A percentile compares a stretch with the other conserved stretches of the same genome.
Conservation (phyloP, 2,797 vertebrate species). For the Tragopan temminckii region DNA sequence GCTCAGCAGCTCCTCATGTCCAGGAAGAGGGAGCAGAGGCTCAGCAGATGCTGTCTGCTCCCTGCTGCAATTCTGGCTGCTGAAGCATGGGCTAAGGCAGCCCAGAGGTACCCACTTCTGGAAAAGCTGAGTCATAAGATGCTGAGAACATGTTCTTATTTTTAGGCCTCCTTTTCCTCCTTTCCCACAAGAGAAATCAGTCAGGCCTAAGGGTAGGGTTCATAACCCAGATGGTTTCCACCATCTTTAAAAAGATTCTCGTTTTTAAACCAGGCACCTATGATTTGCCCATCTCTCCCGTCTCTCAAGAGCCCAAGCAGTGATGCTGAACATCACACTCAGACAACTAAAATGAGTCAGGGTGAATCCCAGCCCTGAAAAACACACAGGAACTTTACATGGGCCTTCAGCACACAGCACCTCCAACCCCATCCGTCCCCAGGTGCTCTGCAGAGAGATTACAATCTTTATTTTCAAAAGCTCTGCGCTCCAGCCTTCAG, state of each 20-base stretch:
- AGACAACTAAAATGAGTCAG: not conserved
- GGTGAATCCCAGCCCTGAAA: not conserved
- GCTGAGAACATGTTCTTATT: not conserved
- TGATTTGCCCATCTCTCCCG: not conserved
- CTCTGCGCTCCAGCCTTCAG: not conserved
- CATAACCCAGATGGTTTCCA: not conserved
- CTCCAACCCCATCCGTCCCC: not conserved
- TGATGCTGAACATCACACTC: not conserved
- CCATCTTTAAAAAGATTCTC: not conserved
- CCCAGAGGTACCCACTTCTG: not conserved
- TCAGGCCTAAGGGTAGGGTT: not conserved
- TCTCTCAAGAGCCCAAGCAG: not conserved
- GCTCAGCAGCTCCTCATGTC: rapidly evolving
- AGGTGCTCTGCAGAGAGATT: not conserved
- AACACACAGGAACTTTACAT: not conserved
- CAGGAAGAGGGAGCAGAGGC: rapidly evolving
- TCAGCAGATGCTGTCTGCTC: not conserved
- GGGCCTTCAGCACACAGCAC: not conserved
- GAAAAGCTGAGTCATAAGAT: not conserved
- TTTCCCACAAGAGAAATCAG: not conserved
- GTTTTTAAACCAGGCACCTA: not conserved
- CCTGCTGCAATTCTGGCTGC: not conserved
- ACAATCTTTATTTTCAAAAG: conserved; percentile 27
- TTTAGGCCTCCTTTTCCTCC: not conserved
- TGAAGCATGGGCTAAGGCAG: not conserved